phyloP scores from a whole-genome alignment of 2,113 vertebrate species.

The Neodon shergylaensis region DNA sequence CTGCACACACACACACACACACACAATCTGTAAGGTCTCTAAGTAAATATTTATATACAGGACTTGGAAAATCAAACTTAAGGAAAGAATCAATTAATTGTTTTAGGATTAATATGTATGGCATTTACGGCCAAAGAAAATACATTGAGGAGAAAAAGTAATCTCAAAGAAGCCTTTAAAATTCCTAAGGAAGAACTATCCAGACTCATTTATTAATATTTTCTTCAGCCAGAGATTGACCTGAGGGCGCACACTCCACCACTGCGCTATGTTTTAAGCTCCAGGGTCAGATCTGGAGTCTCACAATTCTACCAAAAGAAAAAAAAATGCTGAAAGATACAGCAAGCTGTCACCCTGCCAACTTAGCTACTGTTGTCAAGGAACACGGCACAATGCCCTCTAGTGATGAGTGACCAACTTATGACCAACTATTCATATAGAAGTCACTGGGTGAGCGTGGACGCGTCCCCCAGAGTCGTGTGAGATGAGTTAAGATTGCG shows the following conservation, averaged over 20 bases:
- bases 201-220: not conserved
- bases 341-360: not conserved
- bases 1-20: not conserved
- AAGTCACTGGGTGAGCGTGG: not conserved
- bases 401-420: constrained; percentile 55
- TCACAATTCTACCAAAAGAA: constrained; percentile 5
- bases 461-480: not conserved
- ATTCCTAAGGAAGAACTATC: not conserved
- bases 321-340: not conserved
- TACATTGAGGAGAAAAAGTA: not conserved
- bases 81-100: not conserved
- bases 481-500: not conserved
- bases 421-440: not conserved
- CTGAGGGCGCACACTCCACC: not conserved
- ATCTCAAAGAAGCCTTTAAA: not conserved
- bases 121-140: not conserved
- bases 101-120: not conserved
- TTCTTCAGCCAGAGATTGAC: not conserved
- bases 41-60: constrained; percentile 15
- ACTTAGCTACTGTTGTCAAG: constrained; percentile 13
- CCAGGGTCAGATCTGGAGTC: not conserved
- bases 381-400: constrained; percentile 60
- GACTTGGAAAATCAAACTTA: constrained; percentile 26
- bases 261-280: not conserved
- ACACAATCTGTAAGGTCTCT: not conserved